Evolutionary conservation across 2,113 vertebrate genomes (phyloP).

Genomic region (Leucopsar rothschildi): DNA sequence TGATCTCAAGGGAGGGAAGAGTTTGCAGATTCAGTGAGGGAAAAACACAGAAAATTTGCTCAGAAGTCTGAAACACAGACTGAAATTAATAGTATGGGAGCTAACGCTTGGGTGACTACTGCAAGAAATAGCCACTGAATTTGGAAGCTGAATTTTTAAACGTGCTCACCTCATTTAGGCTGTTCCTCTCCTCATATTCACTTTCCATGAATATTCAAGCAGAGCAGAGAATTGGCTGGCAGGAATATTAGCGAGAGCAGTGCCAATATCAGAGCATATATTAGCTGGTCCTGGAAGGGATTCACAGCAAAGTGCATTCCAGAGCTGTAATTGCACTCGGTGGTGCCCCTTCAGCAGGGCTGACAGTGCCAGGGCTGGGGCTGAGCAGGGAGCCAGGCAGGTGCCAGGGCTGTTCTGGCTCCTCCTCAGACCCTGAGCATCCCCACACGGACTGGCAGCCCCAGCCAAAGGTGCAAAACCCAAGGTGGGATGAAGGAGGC

Average conservation of each 20-base stretch:
- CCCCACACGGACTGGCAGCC: neutral
- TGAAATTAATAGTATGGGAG: neutral
- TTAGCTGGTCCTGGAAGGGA: slow-evolving; percentile 2
- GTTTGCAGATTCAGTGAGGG: neutral
- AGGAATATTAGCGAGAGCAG: neutral
- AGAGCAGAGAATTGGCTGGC: slow-evolving; percentile 34
- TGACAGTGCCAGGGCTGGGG: neutral
- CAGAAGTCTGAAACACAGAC: neutral
- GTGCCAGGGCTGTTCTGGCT: rapidly evolving
- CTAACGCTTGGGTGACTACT: slow-evolving; percentile 13
- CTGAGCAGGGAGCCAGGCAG: neutral
- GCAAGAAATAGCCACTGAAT: neutral
- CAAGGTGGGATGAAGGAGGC: neutral
- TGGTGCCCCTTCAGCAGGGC: neutral
- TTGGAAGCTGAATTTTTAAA: neutral
- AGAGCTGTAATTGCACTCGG: neutral
- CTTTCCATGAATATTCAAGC: slow-evolving; percentile 46
- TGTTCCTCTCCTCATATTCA: neutral
- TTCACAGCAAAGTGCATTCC: neutral
- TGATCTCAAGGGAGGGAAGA: neutral
- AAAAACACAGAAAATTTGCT: slow-evolving; percentile 5
- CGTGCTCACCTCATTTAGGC: slow-evolving; percentile 18
- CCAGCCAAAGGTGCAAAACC: neutral
- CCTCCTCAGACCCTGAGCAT: rapidly evolving
- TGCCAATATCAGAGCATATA: slow-evolving; percentile 27